Percentiles rank a stretch among this genome's conserved stretches.
Conservation (phyloP, 2,797 vertebrate species). For the Acanthurus tractus region DNA sequence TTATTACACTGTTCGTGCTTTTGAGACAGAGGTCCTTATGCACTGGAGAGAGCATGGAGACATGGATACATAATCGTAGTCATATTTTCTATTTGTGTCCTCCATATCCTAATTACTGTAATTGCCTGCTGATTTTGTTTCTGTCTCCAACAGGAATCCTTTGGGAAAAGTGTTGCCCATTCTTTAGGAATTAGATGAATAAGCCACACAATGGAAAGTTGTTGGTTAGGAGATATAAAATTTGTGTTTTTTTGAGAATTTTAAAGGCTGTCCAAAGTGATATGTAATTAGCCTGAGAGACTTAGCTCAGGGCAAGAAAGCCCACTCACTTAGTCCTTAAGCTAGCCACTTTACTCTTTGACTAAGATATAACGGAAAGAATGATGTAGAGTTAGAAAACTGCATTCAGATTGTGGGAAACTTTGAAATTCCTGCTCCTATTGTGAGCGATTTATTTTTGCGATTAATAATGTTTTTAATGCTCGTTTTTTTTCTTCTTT, state of each 20-base stretch:
- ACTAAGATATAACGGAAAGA: background rate
- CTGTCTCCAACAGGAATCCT: background rate
- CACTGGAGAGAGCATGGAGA: background rate
- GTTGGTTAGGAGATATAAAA: background rate
- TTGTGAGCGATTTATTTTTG: background rate
- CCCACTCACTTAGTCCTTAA: background rate
- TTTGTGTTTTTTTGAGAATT: background rate
- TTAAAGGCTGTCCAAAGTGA: background rate
- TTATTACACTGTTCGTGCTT: conserved; percentile 5
- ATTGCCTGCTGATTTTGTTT: background rate
- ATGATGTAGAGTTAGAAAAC: background rate
- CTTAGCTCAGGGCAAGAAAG: background rate
- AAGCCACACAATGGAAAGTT: background rate
- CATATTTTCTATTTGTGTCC: background rate
- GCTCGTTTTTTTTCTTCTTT: background rate
- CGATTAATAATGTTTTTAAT: no score
- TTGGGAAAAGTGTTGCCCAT: background rate
- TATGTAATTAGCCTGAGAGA: background rate
- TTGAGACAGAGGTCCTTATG: background rate
- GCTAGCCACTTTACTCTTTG: background rate
- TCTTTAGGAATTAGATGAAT: background rate
- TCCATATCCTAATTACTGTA: background rate
- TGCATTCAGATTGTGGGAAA: background rate
- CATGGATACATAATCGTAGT: no score
- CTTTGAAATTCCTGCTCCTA: background rate